Base-by-base conservation (phyloP, 2,888 invertebrate species). In the Timandra comae region DNA sequence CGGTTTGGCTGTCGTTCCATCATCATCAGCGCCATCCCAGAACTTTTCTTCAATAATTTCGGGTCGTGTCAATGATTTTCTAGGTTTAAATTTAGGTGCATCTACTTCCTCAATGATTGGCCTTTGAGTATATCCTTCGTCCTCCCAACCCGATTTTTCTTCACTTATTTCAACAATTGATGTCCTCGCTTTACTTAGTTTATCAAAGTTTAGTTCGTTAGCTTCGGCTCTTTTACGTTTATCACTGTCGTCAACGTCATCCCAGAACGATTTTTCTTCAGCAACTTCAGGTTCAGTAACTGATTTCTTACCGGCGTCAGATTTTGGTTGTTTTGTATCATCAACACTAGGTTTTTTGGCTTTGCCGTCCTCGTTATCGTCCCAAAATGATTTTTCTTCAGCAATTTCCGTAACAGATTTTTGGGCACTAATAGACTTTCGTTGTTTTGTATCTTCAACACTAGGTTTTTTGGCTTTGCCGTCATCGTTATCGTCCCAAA, bases 331-430 rank as follows among this genome's bases (percentile, higher is more conserved):
- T 7, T 69, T 58, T 4, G 67, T 39, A 38, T 80, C 71, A 33
- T 73, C 56, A 21, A 63, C 39, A 31, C 51, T 51, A n/a, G 59
- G 46, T 49, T 70, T 62, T 42, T 67, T 70, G 4, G 51, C 41
- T 63, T 68, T 56, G 30, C 46, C 38, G 11, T 70, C 63, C 44
- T 65, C 52, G 23, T 67, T 49, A 28, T 78, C 70, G 36, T 73
- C 75, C 76, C 74, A 74, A 29, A 73, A 49, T 12, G 65, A 63
- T 35, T 66, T 67, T 38, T 75, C 73, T 45, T 70, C 64, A 24
- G 56, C 56, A 10, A 53, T 38, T 48, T 74, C 77, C 9, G 63
- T 57, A 2, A 62, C 27, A 8, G 64, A 63, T 44, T 75, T 77
- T 28, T 52, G 63, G 2, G 62, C 70, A 41, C 63, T 63, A 1